These are phyloP conservation scores for Candoia aspera DNA, from an alignment of 2,113 vertebrate species.

Conservation along the genomic window DNA sequence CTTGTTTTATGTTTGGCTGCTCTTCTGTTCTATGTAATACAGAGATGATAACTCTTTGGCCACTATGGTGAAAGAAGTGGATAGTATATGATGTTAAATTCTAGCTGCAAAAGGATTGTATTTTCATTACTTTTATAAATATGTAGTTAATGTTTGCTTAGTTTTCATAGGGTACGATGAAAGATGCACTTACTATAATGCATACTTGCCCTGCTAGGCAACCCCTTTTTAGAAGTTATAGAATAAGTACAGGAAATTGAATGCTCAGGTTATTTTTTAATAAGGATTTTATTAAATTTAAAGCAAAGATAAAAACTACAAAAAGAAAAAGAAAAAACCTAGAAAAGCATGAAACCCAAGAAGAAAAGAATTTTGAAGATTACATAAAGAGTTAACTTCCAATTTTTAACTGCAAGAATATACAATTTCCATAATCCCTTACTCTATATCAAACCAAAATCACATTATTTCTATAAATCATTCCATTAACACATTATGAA, in stretches of 20 bases:
- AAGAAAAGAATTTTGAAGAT: too few relatives aligned
- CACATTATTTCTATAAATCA: too few relatives aligned
- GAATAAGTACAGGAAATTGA: background rate
- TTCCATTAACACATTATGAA: too few relatives aligned
- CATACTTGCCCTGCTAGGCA: background rate
- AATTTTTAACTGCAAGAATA: too few relatives aligned
- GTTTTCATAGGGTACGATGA: background rate
- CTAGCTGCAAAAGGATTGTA: background rate
- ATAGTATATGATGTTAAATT: background rate
- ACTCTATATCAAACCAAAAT: too few relatives aligned
- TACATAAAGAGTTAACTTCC: too few relatives aligned
- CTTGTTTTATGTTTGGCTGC: background rate
- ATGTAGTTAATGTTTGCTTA: background rate
- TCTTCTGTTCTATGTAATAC: background rate
- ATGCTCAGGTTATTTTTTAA: too few relatives aligned
- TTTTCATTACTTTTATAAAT: background rate
- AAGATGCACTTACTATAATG: background rate
- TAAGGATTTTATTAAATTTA: too few relatives aligned
- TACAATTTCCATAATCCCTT: too few relatives aligned
- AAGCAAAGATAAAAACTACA: too few relatives aligned
- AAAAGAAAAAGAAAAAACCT: too few relatives aligned
- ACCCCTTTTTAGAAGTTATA: background rate
- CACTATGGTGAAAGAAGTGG: background rate
- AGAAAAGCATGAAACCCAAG: too few relatives aligned
- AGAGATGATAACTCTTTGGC: background rate